Percentiles rank a stretch among this genome's conserved stretches.
These are phyloP conservation scores for Drosophila longiperda DNA, from an alignment of 2,888 invertebrate genomes.

Conservation along the genomic window DNA sequence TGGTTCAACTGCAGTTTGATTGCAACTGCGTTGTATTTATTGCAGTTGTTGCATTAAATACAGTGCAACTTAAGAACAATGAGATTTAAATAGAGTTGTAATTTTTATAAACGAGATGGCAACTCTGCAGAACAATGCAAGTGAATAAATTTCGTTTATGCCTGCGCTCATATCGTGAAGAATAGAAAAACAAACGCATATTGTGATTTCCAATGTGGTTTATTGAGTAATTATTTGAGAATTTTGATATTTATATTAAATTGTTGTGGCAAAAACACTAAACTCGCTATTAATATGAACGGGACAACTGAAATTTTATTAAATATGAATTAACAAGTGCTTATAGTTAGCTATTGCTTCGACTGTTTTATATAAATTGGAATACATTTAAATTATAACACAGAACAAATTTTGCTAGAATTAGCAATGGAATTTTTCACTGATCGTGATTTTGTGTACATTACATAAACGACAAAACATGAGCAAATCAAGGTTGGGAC, in stretches of 20 bases:
- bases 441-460: conserved; percentile 9
- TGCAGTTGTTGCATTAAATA: conserved; percentile 18
- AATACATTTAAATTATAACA: not conserved
- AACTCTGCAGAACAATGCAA: conserved; percentile 52
- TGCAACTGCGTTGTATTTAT: conserved; percentile 20
- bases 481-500: not conserved
- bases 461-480: not conserved
- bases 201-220: not conserved
- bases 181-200: not conserved
- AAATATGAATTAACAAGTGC: not conserved
- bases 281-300: not conserved
- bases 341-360: not conserved
- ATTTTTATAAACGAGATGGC: conserved; percentile 27
- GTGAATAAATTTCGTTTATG: conserved; percentile 32
- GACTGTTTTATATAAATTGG: not conserved
- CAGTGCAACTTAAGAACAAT: conserved; percentile 17
- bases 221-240: not conserved
- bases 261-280: not conserved
- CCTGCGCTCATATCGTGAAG: conserved; percentile 4
- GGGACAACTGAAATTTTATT: not conserved
- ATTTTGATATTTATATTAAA: not conserved
- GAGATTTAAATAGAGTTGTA: conserved; percentile 32
- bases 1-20: conserved; percentile 8
- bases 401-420: not conserved
- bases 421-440: not conserved